A percentile compares a stretch with the other conserved stretches of the same genome.
phyloP scores from a whole-genome alignment of 2,888 invertebrate genomes.

The Xestia ashworthii region DNA sequence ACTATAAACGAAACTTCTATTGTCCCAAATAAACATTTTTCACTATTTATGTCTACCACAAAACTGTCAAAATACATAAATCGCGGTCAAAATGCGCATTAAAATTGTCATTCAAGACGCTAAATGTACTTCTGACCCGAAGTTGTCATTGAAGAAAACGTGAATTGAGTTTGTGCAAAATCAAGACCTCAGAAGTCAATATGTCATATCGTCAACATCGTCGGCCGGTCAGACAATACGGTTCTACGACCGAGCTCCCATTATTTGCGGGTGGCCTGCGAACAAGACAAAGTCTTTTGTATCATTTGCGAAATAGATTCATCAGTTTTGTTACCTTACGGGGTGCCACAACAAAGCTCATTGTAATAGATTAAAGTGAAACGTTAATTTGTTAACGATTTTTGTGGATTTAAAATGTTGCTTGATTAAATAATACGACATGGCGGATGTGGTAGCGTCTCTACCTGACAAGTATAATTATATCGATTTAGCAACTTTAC shows the following conservation, averaged over 20 bases:
- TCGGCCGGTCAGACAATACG: slow-evolving; percentile 74
- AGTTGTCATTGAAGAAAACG: slow-evolving; percentile 64
- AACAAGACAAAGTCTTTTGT: slow-evolving; percentile 75
- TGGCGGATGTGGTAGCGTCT: background rate
- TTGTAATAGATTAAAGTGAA: slow-evolving; percentile 47
- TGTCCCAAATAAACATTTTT: slow-evolving; percentile 28
- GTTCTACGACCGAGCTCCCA: slow-evolving; percentile 71
- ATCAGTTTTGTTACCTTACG: slow-evolving; percentile 79
- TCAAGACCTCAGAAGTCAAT: slow-evolving; percentile 77
- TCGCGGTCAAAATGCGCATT: slow-evolving; percentile 50
- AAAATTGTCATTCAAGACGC: slow-evolving; percentile 57
- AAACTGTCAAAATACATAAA: slow-evolving; percentile 60
- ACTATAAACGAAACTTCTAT: slow-evolving; percentile 18
- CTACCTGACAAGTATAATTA: background rate
- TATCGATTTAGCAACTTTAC: too few species aligned
- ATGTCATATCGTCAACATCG: slow-evolving; percentile 78
- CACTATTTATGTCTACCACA: slow-evolving; percentile 32
- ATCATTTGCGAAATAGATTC: slow-evolving; percentile 79
- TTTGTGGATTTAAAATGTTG: slow-evolving; percentile 28
- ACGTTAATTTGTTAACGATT: slow-evolving; percentile 39
- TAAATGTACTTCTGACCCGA: slow-evolving; percentile 58
- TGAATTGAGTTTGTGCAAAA: slow-evolving; percentile 73
- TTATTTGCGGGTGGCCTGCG: slow-evolving; percentile 86
- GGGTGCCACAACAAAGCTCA: slow-evolving; percentile 64
- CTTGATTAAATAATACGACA: background rate